Base-by-base conservation (phyloP, 2,797 vertebrate genomes). In the Crypturellus tataupa region DNA sequence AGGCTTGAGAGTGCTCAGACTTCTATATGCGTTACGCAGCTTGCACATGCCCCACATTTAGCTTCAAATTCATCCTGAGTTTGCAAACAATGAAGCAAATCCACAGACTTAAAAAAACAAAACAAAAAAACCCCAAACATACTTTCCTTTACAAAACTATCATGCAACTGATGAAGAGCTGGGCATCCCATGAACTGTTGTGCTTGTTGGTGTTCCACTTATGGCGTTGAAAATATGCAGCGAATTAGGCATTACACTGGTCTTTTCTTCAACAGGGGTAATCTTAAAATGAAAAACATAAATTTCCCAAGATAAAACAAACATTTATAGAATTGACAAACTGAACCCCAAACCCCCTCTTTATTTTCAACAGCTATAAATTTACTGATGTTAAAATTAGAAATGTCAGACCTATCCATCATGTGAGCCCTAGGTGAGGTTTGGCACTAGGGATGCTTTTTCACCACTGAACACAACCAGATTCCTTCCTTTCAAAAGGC, bases 151-250 rank as follows among this genome's bases (percentile, higher is more conserved):
- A 82, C 33, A 92, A 91, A 83, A 76, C 55, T 56, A 65, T 99
- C 98, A 99, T 95, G 98, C 99, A 97, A 98, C 89, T 49, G 98
- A 98, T 97, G 98, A 98, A 25, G 98, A 98, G 96, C 98, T 98
- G 63, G 98, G 98, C 97, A 99, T 98, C 95, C 99, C 99, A 51
- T 99, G 99, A 77, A 98, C 97, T 76, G 98, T 97, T 95, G 99
- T 98, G 96, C 98, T 98, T 96, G 98, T 98, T 12, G 99, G 98
- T 11, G 99, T 99, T 93, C 99, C 99, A 14, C 99, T 99, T 98
- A 99, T 99, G 97, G 99, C 99, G 5, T 99, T 99, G 97, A 99
- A 99, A 97, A 99, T 99, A 91, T 99, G 99, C 94, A 99, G 95
- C 0, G 99, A 99, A 94, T 99, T 98, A 4, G 99, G 98, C 90